These are phyloP conservation scores for Erpetoichthys calabaricus DNA, from an alignment of 2,797 vertebrate species.

Conservation along the genomic window DNA sequence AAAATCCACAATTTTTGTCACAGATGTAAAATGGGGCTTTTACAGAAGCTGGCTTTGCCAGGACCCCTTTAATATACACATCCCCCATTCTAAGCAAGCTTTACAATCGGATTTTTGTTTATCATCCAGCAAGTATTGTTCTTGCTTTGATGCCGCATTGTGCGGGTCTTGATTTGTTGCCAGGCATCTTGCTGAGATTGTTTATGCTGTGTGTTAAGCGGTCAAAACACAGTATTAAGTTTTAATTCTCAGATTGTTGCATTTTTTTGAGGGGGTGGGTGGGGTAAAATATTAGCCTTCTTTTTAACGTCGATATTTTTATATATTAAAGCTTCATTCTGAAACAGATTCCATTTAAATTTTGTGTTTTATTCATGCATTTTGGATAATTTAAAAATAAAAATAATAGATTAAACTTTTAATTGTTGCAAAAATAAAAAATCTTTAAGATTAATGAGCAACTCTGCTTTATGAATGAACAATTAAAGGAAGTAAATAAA, in stretches of 20 bases:
- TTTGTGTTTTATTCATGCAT: neutral
- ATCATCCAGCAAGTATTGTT: conserved; percentile 52
- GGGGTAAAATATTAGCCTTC: neutral
- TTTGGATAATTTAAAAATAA: neutral
- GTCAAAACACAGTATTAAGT: conserved; percentile 26
- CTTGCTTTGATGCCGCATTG: conserved; percentile 53
- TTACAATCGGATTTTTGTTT: conserved; percentile 40
- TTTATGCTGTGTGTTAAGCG: conserved; percentile 43
- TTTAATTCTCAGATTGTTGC: conserved; percentile 17
- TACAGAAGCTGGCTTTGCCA: conserved; percentile 14
- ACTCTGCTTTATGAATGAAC: conserved; percentile 52
- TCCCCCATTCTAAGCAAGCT: conserved; percentile 23
- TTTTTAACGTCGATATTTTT: neutral
- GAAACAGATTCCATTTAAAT: too few species aligned
- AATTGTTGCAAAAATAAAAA: conserved; percentile 1
- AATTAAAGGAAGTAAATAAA: conserved; percentile 39
- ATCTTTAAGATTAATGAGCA: conserved; percentile 13
- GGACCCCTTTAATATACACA: conserved; percentile 37
- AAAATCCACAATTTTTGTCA: conserved; percentile 5
- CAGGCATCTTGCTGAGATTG: conserved; percentile 57
- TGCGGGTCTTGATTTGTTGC: conserved; percentile 67
- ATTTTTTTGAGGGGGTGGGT: conserved; percentile 13
- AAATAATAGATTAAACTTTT: conserved; percentile 4
- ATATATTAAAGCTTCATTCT: neutral
- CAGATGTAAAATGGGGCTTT: conserved; percentile 7